phyloP scores from a whole-genome alignment of 2,113 vertebrate species.

The Rhizomys pruinosus region DNA sequence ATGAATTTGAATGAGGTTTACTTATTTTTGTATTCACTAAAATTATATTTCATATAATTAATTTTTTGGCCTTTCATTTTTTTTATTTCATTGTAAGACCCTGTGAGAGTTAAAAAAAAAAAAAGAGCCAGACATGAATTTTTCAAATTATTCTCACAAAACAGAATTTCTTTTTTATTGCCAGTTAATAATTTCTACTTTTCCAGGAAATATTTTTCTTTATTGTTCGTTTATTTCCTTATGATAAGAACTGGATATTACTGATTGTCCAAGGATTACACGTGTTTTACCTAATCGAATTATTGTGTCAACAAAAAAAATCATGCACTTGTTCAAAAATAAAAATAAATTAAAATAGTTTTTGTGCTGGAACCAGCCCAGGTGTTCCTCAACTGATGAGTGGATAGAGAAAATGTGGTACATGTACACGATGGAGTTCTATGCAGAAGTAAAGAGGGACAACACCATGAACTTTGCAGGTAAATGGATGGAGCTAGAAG shows the following conservation, averaged over 20 bases:
- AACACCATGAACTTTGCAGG: too few relatives aligned
- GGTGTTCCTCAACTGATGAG: too few relatives aligned
- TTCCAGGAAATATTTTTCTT: neutral
- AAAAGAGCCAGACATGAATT: neutral
- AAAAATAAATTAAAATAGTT: too few relatives aligned
- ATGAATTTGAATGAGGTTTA: neutral
- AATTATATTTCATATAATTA: too few relatives aligned
- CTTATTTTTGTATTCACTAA: neutral
- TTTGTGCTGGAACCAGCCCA: too few relatives aligned
- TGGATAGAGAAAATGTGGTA: too few relatives aligned
- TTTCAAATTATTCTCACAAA: neutral
- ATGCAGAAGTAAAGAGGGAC: too few relatives aligned
- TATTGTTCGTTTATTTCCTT: neutral
- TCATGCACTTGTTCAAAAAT: neutral
- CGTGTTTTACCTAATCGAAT: constrained; percentile 18
- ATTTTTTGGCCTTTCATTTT: neutral
- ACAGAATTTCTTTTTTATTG: constrained; percentile 25
- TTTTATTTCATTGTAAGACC: neutral
- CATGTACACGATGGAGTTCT: too few relatives aligned
- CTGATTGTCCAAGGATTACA: constrained; percentile 13
- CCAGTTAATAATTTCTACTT: neutral
- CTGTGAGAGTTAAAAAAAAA: neutral
- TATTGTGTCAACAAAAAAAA: neutral
- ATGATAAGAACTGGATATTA: neutral
- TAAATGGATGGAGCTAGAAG: too few relatives aligned